Percentiles rank a stretch among this genome's conserved stretches.
phyloP scores from a whole-genome alignment of 2,888 invertebrate species.

The Prosopocoilus inquinatus region DNA sequence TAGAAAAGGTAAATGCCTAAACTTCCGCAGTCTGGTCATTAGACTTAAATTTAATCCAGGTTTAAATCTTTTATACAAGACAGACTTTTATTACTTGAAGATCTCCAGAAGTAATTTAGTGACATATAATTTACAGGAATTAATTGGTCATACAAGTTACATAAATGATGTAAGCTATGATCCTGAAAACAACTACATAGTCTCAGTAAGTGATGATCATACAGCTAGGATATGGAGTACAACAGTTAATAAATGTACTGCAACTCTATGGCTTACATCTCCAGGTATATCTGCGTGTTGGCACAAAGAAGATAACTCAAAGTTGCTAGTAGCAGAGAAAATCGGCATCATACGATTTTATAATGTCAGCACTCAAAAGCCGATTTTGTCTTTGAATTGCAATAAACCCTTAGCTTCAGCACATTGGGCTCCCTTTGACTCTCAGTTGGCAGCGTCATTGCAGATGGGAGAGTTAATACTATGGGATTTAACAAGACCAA shows the following conservation, averaged over 20 bases:
- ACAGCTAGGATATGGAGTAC: slow-evolving; percentile 68
- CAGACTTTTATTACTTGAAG: not conserved
- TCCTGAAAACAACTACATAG: slow-evolving; percentile 65
- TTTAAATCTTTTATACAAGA: no score
- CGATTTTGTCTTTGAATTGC: slow-evolving; percentile 65
- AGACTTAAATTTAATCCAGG: no score
- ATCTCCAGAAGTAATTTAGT: slow-evolving; percentile 1
- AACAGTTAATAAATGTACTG: slow-evolving; percentile 53
- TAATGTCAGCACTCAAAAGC: slow-evolving; percentile 65
- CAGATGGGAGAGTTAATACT: slow-evolving; percentile 65
- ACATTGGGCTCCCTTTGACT: slow-evolving; percentile 69
- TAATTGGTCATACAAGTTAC: slow-evolving; percentile 65
- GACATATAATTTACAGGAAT: slow-evolving; percentile 45
- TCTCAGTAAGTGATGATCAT: slow-evolving; percentile 75
- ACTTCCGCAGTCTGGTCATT: no score
- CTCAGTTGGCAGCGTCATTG: slow-evolving; percentile 61
- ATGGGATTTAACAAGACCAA: slow-evolving; percentile 67
- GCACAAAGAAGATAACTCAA: slow-evolving; percentile 68
- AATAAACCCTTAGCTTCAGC: slow-evolving; percentile 63
- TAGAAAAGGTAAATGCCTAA: no score
- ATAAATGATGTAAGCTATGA: slow-evolving; percentile 70
- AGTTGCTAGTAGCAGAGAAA: slow-evolving; percentile 73
- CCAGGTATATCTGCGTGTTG: slow-evolving; percentile 64
- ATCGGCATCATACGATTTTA: slow-evolving; percentile 72
- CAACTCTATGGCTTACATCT: slow-evolving; percentile 63